phyloP scores from a whole-genome alignment of 1,140 invertebrate species.

The Drosophila cardini region DNA sequence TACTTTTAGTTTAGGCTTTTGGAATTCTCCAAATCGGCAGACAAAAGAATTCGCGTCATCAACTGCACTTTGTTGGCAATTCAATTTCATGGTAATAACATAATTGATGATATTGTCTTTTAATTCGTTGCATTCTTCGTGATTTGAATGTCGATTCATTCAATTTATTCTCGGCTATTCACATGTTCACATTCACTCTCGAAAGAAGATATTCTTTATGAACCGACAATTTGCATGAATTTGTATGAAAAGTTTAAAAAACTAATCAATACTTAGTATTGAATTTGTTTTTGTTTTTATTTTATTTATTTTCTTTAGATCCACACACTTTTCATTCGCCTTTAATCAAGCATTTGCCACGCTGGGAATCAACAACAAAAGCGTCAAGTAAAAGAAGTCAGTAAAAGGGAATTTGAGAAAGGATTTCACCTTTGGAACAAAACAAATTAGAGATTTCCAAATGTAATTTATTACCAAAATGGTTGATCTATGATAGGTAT shows the following conservation, averaged over 20 bases:
- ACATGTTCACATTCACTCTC: conserved; percentile 46
- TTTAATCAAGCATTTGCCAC: conserved; percentile 25
- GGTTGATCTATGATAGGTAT: conserved; percentile 79
- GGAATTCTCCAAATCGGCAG: conserved; percentile 45
- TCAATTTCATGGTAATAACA: conserved; percentile 70
- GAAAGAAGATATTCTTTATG: conserved; percentile 38
- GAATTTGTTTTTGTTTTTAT: background rate
- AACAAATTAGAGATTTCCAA: conserved; percentile 81
- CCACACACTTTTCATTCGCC: conserved; percentile 36
- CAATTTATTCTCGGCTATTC: conserved; percentile 25
- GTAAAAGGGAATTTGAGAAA: conserved; percentile 53
- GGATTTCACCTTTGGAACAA: conserved; percentile 74
- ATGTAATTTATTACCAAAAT: conserved; percentile 79
- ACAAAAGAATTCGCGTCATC: conserved; percentile 47
- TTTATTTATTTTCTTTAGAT: conserved; percentile 15
- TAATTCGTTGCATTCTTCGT: conserved; percentile 78
- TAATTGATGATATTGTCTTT: conserved; percentile 85
- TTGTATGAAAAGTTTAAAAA: conserved; percentile 1
- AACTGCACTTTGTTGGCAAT: conserved; percentile 15
- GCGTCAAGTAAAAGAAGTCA: conserved; percentile 37
- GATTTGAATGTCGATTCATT: conserved; percentile 58
- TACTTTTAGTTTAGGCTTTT: conserved; percentile 27
- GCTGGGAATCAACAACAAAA: conserved; percentile 38
- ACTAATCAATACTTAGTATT: background rate
- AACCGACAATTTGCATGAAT: conserved; percentile 8